A percentile compares a stretch with the other conserved stretches of the same genome.
Conservation (phyloP, 1,140 invertebrate genomes). For the Leptopilina boulardi region DNA sequence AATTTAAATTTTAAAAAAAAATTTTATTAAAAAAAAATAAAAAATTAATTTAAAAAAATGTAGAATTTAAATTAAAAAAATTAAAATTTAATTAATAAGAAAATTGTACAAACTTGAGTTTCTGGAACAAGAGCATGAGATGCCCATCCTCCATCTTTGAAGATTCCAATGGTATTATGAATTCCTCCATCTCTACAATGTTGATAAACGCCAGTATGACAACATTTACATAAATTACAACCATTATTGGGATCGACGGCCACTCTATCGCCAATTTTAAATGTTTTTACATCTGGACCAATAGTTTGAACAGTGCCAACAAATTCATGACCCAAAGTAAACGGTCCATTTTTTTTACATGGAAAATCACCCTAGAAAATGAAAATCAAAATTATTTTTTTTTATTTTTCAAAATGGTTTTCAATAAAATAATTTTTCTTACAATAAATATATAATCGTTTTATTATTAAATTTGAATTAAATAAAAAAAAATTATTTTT, state of each 20-base stretch:
- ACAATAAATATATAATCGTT: too few relatives aligned
- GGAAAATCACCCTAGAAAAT: slow-evolving; percentile 80
- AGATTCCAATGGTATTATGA: slow-evolving; percentile 82
- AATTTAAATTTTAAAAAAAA: neutral
- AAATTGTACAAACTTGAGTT: slow-evolving; percentile 73
- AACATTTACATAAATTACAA: slow-evolving; percentile 79
- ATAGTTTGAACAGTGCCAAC: slow-evolving; percentile 79
- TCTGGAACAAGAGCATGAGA: slow-evolving; percentile 79
- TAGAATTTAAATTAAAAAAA: too few relatives aligned
- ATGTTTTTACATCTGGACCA: slow-evolving; percentile 77
- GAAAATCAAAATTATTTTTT: too few relatives aligned
- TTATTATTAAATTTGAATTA: too few relatives aligned
- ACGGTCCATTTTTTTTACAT: slow-evolving; percentile 74
- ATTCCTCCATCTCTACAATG: slow-evolving; percentile 79
- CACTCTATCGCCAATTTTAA: slow-evolving; percentile 81
- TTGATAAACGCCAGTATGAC: slow-evolving; percentile 80
- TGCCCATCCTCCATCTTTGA: slow-evolving; percentile 81
- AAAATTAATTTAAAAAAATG: too few relatives aligned
- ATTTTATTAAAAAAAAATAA: slow-evolving; percentile 22
- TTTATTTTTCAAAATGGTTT: too few relatives aligned
- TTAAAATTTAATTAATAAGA: neutral
- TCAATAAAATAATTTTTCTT: too few relatives aligned
- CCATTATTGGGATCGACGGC: slow-evolving; percentile 82
- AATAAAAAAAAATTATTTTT: too few relatives aligned
- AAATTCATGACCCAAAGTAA: slow-evolving; percentile 84